Percentiles rank a stretch among this genome's conserved stretches.
These are phyloP conservation scores for Helogale parvula DNA, from an alignment of 2,113 vertebrate genomes.

Conservation along the genomic window DNA sequence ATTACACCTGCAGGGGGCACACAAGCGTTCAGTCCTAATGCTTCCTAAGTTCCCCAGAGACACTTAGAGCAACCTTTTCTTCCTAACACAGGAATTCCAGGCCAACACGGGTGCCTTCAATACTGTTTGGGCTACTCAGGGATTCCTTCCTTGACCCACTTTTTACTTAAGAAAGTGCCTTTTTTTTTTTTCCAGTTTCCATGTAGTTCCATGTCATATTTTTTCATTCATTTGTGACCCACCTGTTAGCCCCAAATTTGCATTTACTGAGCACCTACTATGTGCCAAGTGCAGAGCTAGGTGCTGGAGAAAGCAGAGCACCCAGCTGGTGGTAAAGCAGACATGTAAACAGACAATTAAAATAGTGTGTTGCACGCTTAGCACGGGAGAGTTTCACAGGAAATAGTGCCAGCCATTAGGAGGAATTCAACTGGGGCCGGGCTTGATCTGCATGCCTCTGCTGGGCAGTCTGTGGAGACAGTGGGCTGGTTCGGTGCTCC, in stretches of 20 bases:
- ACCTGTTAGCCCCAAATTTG: background rate
- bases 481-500: background rate
- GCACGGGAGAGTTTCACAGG: background rate
- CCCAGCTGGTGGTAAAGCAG: background rate
- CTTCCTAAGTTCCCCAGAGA: background rate
- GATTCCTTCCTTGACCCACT: background rate
- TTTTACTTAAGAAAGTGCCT: background rate
- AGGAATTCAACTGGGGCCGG: background rate
- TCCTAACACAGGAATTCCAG: background rate
- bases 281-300: background rate
- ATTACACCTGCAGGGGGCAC: rapidly evolving
- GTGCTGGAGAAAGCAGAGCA: background rate
- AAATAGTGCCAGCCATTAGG: background rate
- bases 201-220: background rate
- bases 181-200: background rate
- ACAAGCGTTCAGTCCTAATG: background rate
- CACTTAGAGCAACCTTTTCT: background rate
- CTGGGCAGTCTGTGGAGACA: background rate
- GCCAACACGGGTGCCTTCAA: background rate
- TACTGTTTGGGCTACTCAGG: background rate
- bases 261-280: background rate
- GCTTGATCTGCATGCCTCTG: background rate
- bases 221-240: background rate
- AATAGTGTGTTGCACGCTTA: background rate
- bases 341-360: background rate